Evolutionary conservation across 2,888 invertebrate genomes (phyloP), one percentile per base, ranked within the genome.

Genomic region (Reticulitermes lucifugus): DNA sequence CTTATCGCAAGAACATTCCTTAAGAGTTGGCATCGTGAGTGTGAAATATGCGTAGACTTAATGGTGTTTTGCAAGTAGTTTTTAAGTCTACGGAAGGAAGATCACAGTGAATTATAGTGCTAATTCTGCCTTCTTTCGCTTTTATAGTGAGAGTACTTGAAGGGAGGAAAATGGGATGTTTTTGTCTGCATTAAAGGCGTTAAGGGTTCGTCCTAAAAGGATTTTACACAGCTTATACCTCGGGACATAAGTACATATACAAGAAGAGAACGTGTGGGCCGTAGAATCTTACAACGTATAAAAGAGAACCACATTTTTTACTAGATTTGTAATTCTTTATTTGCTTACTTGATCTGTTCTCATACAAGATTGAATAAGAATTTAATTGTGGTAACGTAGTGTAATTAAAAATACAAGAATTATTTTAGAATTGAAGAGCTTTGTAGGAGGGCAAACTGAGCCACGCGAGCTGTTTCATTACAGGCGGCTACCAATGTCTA

Each of bases 31-130:
- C 70, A 18, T 29, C 70, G 70, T 12, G 14, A 12, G 41, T 35
- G 73, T 73, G 73, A 73, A 73, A 73, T 73, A 73, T 73, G 73
- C 73, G 41, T 73, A 41, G 73, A 73, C 73, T 73, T 73, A 41
- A 73, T 41, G 73, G 73, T 73, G 73, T 73, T 73, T 73, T 73
- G 73, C 73, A 73, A 41, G 73, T 41, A 73, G 73, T 73, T 73
- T 73, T 73, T 41, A 18, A 35, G 73, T 73, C 73, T 73, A 14
- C 35, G 35, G 41, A 35, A 3, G 21, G 22, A 41, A 73, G 10
- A 73, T 73, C 25, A 2, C 41, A 41, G 73, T 73, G 73, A 73
- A 73, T 73, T 73, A 73, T 41, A 73, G 73, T 73, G 35, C 73
- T 70, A 73, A 73, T 29, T 73, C 73, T 29, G 41, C 22, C 73